Percentiles rank a stretch among this genome's conserved stretches.
These are phyloP conservation scores for Puma concolor DNA, from an alignment of 2,113 vertebrate species.

Conservation along the genomic window DNA sequence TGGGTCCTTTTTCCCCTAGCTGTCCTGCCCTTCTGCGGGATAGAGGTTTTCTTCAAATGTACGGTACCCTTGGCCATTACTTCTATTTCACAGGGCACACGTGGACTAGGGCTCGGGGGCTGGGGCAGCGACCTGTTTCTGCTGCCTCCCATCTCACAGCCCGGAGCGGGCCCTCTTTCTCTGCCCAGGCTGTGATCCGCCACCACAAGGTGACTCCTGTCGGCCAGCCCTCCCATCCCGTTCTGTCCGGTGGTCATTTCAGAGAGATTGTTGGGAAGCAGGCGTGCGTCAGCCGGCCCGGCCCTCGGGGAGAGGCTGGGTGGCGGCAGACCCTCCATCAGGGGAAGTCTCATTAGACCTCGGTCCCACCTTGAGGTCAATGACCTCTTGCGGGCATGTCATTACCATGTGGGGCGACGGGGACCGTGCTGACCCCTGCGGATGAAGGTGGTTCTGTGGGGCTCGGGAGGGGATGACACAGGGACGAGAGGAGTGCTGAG, in stretches of 20 bases:
- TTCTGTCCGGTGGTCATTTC: neutral
- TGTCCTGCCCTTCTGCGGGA: neutral
- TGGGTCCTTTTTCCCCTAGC: rapidly evolving
- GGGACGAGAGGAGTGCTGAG: neutral
- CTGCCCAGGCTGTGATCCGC: neutral
- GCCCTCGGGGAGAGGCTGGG: no score
- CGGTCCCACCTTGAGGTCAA: neutral
- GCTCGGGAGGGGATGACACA: neutral
- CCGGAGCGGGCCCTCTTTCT: rapidly evolving
- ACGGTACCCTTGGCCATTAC: neutral
- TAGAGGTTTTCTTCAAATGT: neutral
- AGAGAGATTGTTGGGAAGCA: rapidly evolving
- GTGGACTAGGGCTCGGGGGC: rapidly evolving
- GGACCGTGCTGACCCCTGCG: neutral
- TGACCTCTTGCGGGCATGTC: no score
- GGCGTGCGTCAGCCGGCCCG: neutral
- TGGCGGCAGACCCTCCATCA: neutral
- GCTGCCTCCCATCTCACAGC: neutral
- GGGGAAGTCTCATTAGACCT: neutral
- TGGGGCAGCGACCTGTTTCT: rapidly evolving
- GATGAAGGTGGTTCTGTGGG: rapidly evolving
- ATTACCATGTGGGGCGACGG: rapidly evolving
- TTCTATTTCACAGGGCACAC: rapidly evolving
- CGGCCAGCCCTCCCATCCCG: rapidly evolving
- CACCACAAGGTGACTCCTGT: rapidly evolving